A percentile compares a stretch with the other conserved stretches of the same genome.
Conservation (phyloP, 1,140 invertebrate genomes). For the Archivesica marissinica region DNA sequence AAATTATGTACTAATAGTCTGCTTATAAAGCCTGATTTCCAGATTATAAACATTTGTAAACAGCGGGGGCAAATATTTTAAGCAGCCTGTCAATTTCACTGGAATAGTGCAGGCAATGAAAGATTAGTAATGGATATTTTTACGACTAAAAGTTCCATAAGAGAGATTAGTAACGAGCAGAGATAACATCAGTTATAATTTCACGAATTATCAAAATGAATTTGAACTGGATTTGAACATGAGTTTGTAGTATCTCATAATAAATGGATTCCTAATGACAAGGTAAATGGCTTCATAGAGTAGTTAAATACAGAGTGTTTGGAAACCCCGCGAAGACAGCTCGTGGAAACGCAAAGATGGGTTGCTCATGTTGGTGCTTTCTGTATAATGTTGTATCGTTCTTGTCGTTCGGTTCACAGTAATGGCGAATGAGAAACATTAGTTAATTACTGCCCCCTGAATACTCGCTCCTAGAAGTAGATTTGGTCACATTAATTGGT, state of each 20-base stretch:
- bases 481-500: too few species aligned
- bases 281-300: conserved; percentile 12
- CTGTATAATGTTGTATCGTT: too few species aligned
- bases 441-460: too few species aligned
- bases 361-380: too few species aligned
- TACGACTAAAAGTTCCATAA: conserved; percentile 35
- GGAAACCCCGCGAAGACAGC: conserved; percentile 5
- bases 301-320: not conserved
- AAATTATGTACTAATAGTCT: conserved; percentile 17
- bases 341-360: not conserved
- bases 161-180: conserved; percentile 26
- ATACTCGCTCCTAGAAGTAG: too few species aligned
- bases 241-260: not conserved
- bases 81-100: conserved; percentile 37
- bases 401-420: too few species aligned
- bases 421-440: too few species aligned
- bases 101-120: conserved; percentile 9
- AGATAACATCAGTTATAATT: conserved; percentile 45
- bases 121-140: conserved; percentile 35
- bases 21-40: not conserved
- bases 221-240: conserved; percentile 48
- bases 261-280: conserved; percentile 37
- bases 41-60: conserved; percentile 33
- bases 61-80: conserved; percentile 23
- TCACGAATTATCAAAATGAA: conserved; percentile 50